These are phyloP conservation scores for Sebastiscus albofasciatus DNA, from an alignment of 2,797 vertebrate genomes.

Conservation along the genomic window DNA sequence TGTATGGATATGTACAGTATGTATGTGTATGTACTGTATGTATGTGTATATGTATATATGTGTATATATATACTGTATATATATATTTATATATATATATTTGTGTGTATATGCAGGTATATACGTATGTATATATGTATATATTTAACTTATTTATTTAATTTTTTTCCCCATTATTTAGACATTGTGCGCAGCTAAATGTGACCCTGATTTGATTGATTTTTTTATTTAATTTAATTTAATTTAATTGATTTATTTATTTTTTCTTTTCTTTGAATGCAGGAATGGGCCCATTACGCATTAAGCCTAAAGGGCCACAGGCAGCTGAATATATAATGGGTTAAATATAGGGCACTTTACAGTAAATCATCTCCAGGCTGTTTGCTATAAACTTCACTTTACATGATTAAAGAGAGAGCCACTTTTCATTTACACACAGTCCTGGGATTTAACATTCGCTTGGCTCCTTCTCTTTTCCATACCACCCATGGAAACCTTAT, in stretches of 20 bases:
- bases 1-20: too few relatives aligned
- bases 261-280: too few relatives aligned
- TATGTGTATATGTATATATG: too few relatives aligned
- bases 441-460: background rate
- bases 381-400: background rate
- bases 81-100: too few relatives aligned
- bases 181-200: too few relatives aligned
- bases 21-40: too few relatives aligned
- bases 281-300: background rate
- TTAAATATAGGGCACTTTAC: constrained; percentile 2
- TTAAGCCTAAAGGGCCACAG: background rate
- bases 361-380: background rate
- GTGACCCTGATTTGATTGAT: too few relatives aligned
- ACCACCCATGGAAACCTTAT: background rate
- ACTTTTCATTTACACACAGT: background rate
- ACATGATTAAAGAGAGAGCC: background rate
- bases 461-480: background rate
- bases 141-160: too few relatives aligned
- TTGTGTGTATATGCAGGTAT: too few relatives aligned
- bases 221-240: too few relatives aligned
- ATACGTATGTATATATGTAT: too few relatives aligned
- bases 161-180: fast-evolving
- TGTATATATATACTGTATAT: too few relatives aligned
- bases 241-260: fast-evolving
- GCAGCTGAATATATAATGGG: background rate